phyloP scores from a whole-genome alignment of 2,797 vertebrate genomes.

The Sardinella longiceps region DNA sequence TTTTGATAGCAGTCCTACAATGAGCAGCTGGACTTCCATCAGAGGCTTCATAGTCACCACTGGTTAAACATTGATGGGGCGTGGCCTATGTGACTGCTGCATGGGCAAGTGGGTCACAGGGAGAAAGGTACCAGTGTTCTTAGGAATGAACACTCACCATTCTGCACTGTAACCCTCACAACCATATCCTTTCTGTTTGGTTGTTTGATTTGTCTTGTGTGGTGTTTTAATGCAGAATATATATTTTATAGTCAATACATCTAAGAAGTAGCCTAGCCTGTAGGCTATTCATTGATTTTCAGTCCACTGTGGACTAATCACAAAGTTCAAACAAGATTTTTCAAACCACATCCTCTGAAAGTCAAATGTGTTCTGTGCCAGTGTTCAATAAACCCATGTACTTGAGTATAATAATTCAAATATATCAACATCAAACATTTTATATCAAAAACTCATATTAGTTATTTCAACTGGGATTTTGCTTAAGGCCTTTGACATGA shows the following conservation, averaged over 20 bases:
- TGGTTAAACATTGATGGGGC: constrained; percentile 15
- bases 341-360: no score
- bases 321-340: no score
- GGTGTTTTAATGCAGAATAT: no score
- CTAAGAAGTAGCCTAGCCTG: background rate
- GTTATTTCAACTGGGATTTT: no score
- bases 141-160: background rate
- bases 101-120: background rate
- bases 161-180: background rate
- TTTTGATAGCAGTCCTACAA: background rate
- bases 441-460: no score
- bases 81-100: background rate
- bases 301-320: no score
- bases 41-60: background rate
- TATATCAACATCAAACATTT: no score
- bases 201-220: background rate
- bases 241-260: background rate
- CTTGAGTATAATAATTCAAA: no score
- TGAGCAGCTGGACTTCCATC: background rate
- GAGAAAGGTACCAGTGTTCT: background rate
- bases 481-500: background rate
- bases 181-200: background rate
- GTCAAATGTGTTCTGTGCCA: no score
- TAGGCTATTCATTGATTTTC: background rate
- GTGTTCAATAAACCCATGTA: no score